Evolutionary conservation across 2,113 vertebrate genomes (phyloP).

Genomic region (Laterallus jamaicensis): DNA sequence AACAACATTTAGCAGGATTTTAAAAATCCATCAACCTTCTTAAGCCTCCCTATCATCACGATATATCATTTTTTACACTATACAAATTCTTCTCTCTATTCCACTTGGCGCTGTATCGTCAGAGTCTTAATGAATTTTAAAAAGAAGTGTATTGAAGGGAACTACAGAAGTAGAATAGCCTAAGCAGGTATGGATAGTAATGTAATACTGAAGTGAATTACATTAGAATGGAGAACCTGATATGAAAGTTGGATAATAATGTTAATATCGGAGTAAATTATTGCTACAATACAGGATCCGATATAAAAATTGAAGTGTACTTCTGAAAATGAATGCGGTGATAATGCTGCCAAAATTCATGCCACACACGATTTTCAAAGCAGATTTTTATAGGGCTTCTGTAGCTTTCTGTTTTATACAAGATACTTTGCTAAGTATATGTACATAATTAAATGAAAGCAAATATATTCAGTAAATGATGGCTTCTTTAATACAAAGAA

Average conservation of each 20-base stretch:
- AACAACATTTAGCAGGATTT: neutral
- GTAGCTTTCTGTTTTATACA: slow-evolving; percentile 28
- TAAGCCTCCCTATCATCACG: neutral
- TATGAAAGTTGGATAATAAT: neutral
- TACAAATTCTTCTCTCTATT: neutral
- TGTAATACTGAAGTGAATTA: neutral
- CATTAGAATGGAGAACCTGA: neutral
- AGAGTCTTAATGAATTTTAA: neutral
- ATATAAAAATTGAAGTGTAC: neutral
- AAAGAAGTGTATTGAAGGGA: neutral
- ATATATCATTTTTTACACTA: neutral
- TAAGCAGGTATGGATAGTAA: neutral
- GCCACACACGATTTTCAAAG: slow-evolving; percentile 20
- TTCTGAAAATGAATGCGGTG: neutral
- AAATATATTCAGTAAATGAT: slow-evolving; percentile 27
- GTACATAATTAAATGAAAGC: slow-evolving; percentile 40
- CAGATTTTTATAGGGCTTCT: slow-evolving; percentile 42
- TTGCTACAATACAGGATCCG: neutral
- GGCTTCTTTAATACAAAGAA: slow-evolving; percentile 29
- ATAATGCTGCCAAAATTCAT: slow-evolving; percentile 3
- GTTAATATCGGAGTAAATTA: neutral
- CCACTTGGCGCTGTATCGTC: neutral
- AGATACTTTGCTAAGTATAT: slow-evolving; percentile 38
- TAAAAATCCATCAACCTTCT: neutral
- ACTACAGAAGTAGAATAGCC: neutral